Evolutionary conservation across 1,140 invertebrate genomes (phyloP).

Genomic region (Leguminivora glycinivorella): DNA sequence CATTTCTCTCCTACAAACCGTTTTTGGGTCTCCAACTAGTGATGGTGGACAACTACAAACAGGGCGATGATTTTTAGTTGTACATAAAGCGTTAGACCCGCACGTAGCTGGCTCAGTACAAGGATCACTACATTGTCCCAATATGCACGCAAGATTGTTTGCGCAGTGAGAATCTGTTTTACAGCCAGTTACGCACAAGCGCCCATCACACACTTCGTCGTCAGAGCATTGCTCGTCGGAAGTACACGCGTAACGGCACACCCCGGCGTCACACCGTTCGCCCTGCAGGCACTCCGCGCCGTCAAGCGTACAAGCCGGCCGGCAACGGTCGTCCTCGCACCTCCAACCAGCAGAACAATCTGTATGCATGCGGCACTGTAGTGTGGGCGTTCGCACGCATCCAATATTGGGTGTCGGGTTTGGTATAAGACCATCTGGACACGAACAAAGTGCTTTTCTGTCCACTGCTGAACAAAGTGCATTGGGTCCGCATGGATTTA

Average conservation of each 20-base stretch:
- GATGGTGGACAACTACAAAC: conserved; percentile 86
- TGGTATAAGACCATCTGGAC: conserved; percentile 87
- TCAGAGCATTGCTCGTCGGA: conserved; percentile 87
- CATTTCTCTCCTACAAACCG: conserved; percentile 85
- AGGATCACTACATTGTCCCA: conserved; percentile 87
- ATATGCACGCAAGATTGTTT: conserved; percentile 83
- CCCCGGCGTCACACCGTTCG: conserved; percentile 86
- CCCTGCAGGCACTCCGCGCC: conserved; percentile 88
- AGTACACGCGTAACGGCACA: conserved; percentile 89
- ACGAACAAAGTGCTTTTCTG: conserved; percentile 90
- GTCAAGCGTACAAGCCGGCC: conserved; percentile 87
- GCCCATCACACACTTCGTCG: conserved; percentile 90
- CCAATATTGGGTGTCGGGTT: conserved; percentile 91
- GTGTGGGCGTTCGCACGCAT: conserved; percentile 87
- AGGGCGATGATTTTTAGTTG: conserved; percentile 84
- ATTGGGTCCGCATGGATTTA: conserved; percentile 90
- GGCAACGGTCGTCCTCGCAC: conserved; percentile 86
- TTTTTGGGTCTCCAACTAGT: conserved; percentile 86
- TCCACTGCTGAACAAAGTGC: conserved; percentile 89
- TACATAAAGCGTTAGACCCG: conserved; percentile 89
- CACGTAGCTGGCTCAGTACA: conserved; percentile 89
- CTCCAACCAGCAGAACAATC: conserved; percentile 85
- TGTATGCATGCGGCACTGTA: conserved; percentile 85
- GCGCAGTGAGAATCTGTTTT: conserved; percentile 89
- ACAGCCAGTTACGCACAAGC: conserved; percentile 89